Conservation (phyloP, 2,797 vertebrate species). For the Karalla daura region DNA sequence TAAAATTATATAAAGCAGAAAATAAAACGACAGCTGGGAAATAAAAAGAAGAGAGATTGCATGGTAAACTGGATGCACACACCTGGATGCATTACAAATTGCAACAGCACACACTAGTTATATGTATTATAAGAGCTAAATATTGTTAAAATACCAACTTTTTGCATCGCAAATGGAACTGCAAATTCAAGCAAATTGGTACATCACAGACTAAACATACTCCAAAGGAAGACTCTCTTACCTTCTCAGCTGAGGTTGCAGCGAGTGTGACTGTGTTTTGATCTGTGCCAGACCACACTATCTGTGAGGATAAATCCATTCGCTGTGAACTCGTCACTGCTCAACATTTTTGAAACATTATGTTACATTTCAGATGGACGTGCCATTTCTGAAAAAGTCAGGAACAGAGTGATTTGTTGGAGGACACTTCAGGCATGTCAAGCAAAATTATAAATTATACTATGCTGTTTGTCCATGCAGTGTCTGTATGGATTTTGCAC, state of each 20-base stretch:
- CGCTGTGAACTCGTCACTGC: constrained; percentile 52
- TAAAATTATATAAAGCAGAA: background rate
- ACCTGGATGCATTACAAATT: too few relatives aligned
- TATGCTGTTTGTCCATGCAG: constrained; percentile 3
- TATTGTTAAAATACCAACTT: too few relatives aligned
- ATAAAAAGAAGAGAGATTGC: too few relatives aligned
- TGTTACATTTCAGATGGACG: constrained; percentile 81
- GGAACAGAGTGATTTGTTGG: constrained; percentile 39
- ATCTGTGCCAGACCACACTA: constrained; percentile 34
- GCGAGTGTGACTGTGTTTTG: constrained; percentile 40
- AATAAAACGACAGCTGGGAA: too few relatives aligned
- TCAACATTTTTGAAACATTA: constrained; percentile 76
- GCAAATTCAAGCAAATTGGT: background rate
- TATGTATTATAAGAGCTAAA: too few relatives aligned
- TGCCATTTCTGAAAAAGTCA: constrained; percentile 75
- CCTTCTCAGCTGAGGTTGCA: constrained; percentile 56
- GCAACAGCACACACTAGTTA: too few relatives aligned
- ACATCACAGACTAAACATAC: background rate
- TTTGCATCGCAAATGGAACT: too few relatives aligned
- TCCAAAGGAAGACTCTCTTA: constrained; percentile 45
- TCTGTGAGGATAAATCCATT: constrained; percentile 59
- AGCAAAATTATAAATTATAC: background rate
- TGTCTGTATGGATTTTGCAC: too few relatives aligned
- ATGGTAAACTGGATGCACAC: too few relatives aligned
- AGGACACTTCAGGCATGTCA: constrained; percentile 9